Base-by-base conservation (phyloP, 1,140 invertebrate genomes). In the Thalassaphorura encarpata region DNA sequence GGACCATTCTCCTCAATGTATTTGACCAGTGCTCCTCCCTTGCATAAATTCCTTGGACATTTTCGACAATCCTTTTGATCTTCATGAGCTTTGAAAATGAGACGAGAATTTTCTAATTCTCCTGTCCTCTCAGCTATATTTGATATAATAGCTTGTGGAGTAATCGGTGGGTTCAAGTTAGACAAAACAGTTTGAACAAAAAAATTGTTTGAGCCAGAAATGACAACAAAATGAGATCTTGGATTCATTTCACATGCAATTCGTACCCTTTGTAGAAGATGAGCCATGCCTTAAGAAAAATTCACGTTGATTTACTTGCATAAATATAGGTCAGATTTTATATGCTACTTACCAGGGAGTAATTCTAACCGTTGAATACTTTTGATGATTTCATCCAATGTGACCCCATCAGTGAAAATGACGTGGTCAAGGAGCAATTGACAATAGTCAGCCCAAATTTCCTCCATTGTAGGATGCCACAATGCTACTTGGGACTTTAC, bases 391-490 rank as follows among this genome's bases (percentile, higher is more conserved):
- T 56, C 31, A 8, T 59, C 61, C 61, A n/a, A 63, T 60, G 33
- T n/a, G n/a, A n/a, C n/a, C n/a, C n/a, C n/a, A n/a, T n/a, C n/a
- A n/a, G n/a, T n/a, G n/a, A n/a, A n/a, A n/a, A n/a, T n/a, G n/a
- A n/a, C n/a, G n/a, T n/a, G n/a, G n/a, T n/a, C n/a, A 36, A 36
- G 11, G 33, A 36, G n/a, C n/a, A n/a, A n/a, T n/a, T n/a, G n/a
- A n/a, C n/a, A n/a, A n/a, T n/a, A n/a, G n/a, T n/a, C n/a, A n/a
- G 33, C 11, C 33, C 62, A 58, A 64, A 42, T 64, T 64, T 16
- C 42, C 46, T 16, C 62, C 62, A 31, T 64, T 52, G 52, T 53
- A 64, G 6, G 50, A 24, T n/a, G 24, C 41, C 27, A 36, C 19
- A 13, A 64, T 43, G 15, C 53, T 43, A 13, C 56, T 48, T 11